Base-by-base conservation (phyloP, 2,113 vertebrate genomes). In the Eolophus roseicapilla region DNA sequence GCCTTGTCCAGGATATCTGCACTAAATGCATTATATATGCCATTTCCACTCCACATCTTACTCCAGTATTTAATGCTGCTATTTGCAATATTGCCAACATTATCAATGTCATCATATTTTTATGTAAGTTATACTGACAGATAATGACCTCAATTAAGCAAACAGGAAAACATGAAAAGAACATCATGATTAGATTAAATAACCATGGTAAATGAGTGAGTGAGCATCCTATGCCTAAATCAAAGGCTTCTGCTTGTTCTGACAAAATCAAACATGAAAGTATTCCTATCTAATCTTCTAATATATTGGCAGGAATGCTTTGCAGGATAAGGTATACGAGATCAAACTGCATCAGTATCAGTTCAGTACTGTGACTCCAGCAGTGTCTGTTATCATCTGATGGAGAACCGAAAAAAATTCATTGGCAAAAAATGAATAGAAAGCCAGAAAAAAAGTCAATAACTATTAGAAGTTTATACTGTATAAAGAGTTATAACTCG, bases 141-240 rank as follows among this genome's bases (percentile, higher is more conserved):
- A 65, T 82, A 91, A 92, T 73, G 49, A 90, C 71, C 29, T 90
- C 75, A 93, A 93, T 90, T 94, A 92, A 95, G 46, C 24, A 70
- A 86, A 43, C 10, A 63, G 71, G 33, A 77, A 88, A 87, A 84
- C 55, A 50, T 78, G 69, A 86, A 74, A 85, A 86, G 29, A 74
- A 73, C 25, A 78, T 70, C 4, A 39, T 70, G 3, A 88, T 91
- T 83, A 81, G 12, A 77, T 94, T 90, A 95, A 88, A 90, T 91
- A 74, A 67, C 17, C 29, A 27, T 16, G 17, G n/a, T 71, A 11
- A 87, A 46, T 64, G 70, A 88, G 15, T 31, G 50, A 90, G 16
- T 35, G 31, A 78, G 23, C 10, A 68, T 80, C 28, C 11, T 20
- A 25, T 16, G 8, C 17, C 46, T 76, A 73, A 89, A 95, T 86